A percentile compares a stretch with the other conserved stretches of the same genome.
phyloP scores from a whole-genome alignment of 1,140 invertebrate genomes.

The Drosophila persimilis region DNA sequence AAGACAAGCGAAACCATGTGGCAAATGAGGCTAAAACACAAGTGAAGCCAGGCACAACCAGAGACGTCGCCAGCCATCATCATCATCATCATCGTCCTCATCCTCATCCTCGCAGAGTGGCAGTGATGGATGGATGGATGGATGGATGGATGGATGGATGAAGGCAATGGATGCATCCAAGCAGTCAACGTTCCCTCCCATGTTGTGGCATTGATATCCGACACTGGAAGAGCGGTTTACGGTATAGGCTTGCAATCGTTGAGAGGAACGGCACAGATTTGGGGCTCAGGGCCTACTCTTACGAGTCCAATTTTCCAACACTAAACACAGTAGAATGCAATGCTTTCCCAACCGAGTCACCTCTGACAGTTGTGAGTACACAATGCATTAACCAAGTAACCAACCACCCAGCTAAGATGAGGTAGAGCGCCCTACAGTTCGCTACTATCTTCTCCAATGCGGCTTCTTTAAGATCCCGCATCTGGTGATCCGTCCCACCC shows the following conservation, averaged over 20 bases:
- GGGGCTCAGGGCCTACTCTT: too few species aligned
- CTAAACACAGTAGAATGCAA: too few species aligned
- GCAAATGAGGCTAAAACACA: conserved; percentile 70
- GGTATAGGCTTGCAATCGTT: not conserved
- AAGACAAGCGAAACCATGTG: conserved; percentile 61
- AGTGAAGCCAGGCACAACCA: conserved; percentile 49
- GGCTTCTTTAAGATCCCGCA: too few species aligned
- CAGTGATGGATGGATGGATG: conserved; percentile 68
- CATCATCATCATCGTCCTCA: not conserved
- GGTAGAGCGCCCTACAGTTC: too few species aligned
- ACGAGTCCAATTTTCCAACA: too few species aligned
- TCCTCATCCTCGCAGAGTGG: conserved; percentile 26
- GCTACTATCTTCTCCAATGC: too few species aligned
- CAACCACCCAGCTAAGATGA: too few species aligned
- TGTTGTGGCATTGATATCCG: conserved; percentile 16
- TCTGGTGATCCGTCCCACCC: too few species aligned
- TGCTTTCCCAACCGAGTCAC: too few species aligned
- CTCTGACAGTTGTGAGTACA: too few species aligned
- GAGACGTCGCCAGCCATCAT: conserved; percentile 12
- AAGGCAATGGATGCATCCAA: conserved; percentile 43
- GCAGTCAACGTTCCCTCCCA: conserved; percentile 19
- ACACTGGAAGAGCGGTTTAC: not conserved
- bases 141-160: conserved; percentile 58
- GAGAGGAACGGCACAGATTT: too few species aligned
- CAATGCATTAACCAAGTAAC: too few species aligned